Conservation (phyloP, 1,140 invertebrate genomes). For the Drosophila tropicalis region DNA sequence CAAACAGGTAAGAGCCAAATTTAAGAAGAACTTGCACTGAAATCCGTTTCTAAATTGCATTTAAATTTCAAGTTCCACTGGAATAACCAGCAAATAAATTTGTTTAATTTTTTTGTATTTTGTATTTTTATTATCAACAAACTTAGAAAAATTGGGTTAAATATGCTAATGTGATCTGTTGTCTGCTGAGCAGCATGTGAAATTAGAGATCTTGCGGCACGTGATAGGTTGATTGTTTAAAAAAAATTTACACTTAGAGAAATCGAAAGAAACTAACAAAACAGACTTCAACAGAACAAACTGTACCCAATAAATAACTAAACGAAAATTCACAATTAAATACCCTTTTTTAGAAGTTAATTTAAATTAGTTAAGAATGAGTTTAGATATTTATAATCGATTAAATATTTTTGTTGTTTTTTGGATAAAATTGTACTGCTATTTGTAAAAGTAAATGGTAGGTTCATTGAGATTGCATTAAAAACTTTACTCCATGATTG, state of each 20-base stretch:
- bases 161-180: conserved; percentile 32
- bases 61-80: conserved; percentile 45
- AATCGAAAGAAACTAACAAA: background rate
- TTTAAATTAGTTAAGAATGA: no score
- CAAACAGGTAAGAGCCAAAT: conserved; percentile 25
- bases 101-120: conserved; percentile 13
- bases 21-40: conserved; percentile 14
- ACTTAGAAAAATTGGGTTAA: conserved; percentile 21
- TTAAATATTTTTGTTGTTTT: no score
- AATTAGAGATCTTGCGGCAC: conserved; percentile 28
- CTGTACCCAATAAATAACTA: no score
- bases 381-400: no score
- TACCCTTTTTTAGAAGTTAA: no score
- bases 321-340: no score
- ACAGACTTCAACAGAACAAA: no score
- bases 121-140: conserved; percentile 9
- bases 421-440: background rate
- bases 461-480: conserved; percentile 46
- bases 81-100: conserved; percentile 57
- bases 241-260: conserved; percentile 1
- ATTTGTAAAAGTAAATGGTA: conserved; percentile 5
- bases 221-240: conserved; percentile 19
- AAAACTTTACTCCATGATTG: conserved; percentile 69
- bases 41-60: conserved; percentile 69
- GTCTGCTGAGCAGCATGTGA: conserved; percentile 17